phyloP scores from a whole-genome alignment of 2,113 vertebrate species.

The Dicerorhinus sumatrensis region DNA sequence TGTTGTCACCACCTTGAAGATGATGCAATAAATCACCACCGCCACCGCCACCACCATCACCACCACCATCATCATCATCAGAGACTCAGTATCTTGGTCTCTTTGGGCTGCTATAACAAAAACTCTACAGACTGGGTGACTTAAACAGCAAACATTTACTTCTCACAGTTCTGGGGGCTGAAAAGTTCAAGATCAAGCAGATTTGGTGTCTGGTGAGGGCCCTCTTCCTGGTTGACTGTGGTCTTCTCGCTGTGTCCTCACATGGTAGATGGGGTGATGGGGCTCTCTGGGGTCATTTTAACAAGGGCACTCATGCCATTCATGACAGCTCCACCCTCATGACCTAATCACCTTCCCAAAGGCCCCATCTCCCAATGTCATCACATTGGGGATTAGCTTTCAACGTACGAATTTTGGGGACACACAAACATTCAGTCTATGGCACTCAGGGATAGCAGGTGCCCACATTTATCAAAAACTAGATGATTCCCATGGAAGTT shows the following conservation, averaged over 20 bases:
- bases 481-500: background rate
- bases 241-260: background rate
- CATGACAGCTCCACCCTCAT: background rate
- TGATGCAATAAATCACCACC: background rate
- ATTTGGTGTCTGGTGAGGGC: background rate
- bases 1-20: background rate
- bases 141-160: background rate
- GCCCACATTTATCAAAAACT: background rate
- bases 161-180: background rate
- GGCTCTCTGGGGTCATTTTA: background rate
- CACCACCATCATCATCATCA: background rate
- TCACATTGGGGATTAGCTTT: background rate
- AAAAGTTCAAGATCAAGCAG: background rate
- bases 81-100: background rate
- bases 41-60: background rate
- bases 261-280: background rate
- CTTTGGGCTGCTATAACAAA: background rate
- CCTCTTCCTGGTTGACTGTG: background rate
- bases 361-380: background rate
- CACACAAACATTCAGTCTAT: background rate
- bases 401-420: background rate
- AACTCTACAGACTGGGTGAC: background rate
- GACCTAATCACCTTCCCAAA: background rate
- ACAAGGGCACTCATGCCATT: background rate
- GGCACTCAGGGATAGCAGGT: background rate